Conservation (phyloP, 1,140 invertebrate genomes). For the Drosophila bipectinata region DNA sequence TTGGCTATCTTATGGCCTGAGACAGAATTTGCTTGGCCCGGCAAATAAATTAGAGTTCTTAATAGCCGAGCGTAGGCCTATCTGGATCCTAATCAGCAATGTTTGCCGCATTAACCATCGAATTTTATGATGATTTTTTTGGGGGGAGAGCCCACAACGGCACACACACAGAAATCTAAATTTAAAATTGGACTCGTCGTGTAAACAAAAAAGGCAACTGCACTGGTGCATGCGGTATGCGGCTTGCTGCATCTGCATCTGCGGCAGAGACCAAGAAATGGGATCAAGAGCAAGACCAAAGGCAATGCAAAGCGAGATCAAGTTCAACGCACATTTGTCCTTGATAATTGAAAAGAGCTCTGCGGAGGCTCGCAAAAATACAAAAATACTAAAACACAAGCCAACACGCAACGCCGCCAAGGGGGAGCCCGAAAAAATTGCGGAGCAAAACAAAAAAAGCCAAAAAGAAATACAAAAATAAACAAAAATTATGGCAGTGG, state of each 20-base stretch:
- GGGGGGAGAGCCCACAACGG: constrained; percentile 19
- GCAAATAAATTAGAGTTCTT: constrained; percentile 69
- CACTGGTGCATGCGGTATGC: constrained; percentile 8
- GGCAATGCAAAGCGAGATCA: constrained; percentile 78
- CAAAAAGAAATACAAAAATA: constrained; percentile 57
- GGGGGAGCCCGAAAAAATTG: constrained; percentile 70
- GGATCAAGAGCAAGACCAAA: constrained; percentile 12
- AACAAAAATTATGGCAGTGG: constrained; percentile 81
- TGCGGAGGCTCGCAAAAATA: constrained; percentile 16
- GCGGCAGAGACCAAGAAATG: constrained; percentile 7
- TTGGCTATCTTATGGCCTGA: constrained; percentile 57
- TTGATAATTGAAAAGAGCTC: constrained; percentile 68
- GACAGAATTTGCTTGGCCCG: constrained; percentile 11
- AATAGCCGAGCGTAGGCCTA: constrained; percentile 56
- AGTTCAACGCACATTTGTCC: constrained; percentile 82
- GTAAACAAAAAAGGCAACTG: constrained; percentile 57
- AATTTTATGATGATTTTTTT: constrained; percentile 62
- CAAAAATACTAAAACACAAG: constrained; percentile 1
- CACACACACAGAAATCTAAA: constrained; percentile 56
- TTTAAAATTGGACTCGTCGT: constrained; percentile 56
- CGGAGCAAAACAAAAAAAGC: constrained; percentile 54
- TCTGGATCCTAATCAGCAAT: constrained; percentile 61
- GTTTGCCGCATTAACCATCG: constrained; percentile 70
- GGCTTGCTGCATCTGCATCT: constrained; percentile 35
- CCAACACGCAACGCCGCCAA: constrained; percentile 17